These are phyloP conservation scores for Liodrosophila aerea DNA, from an alignment of 2,888 invertebrate species.

Conservation along the genomic window DNA sequence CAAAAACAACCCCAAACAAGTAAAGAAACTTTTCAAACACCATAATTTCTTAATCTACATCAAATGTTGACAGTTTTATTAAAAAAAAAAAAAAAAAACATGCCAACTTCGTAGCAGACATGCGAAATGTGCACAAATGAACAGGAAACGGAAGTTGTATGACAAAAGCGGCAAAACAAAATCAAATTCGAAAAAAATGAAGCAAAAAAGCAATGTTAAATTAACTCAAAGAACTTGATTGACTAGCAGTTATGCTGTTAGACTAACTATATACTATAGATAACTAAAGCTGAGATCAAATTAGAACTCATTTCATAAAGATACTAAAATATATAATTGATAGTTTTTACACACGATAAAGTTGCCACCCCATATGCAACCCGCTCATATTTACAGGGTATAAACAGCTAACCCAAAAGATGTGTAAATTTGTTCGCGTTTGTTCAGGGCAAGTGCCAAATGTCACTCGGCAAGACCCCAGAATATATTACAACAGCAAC, in stretches of 20 bases:
- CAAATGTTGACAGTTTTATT: constrained; percentile 76
- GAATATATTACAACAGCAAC: constrained; percentile 16
- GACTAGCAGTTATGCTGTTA: background rate
- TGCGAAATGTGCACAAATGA: constrained; percentile 74
- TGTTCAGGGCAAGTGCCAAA: constrained; percentile 65
- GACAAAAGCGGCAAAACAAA: constrained; percentile 49
- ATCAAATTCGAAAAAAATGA: constrained; percentile 26
- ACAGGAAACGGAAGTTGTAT: constrained; percentile 75
- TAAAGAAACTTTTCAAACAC: constrained; percentile 39
- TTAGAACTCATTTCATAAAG: too few species aligned
- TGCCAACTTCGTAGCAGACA: constrained; percentile 50
- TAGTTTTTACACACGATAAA: too few species aligned
- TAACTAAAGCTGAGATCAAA: too few species aligned
- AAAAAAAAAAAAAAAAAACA: constrained; percentile 51
- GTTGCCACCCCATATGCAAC: background rate
- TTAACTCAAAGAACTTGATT: background rate
- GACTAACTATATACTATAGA: too few species aligned
- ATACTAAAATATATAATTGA: background rate
- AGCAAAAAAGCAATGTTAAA: constrained; percentile 5
- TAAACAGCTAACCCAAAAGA: constrained; percentile 47
- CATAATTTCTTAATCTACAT: constrained; percentile 78
- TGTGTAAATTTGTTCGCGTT: constrained; percentile 69
- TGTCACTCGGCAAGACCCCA: constrained; percentile 55
- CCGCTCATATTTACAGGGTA: background rate
- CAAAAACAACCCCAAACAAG: background rate